Evolutionary conservation across 37 sponge, comb jelly and placozoan genomes (phyloP).

Genomic region (Aphrocallistes beatrix): DNA sequence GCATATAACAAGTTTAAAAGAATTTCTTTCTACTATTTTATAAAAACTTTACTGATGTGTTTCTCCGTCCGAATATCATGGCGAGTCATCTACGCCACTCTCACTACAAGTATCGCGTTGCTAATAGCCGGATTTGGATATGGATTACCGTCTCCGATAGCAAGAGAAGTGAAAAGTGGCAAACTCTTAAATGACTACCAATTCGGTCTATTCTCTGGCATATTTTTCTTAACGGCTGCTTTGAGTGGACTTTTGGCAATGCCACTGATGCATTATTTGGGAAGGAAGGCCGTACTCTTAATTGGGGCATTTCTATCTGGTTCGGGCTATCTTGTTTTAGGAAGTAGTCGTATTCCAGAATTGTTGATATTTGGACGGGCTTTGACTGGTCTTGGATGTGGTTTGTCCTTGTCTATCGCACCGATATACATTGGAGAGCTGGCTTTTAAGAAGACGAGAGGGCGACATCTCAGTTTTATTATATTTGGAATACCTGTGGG

Average conservation of each 20-base stretch:
- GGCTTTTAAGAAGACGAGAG: background rate
- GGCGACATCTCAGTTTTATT: background rate
- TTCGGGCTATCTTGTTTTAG: background rate
- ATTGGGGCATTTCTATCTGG: background rate
- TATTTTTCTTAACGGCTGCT: background rate
- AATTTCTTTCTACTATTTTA: too few species aligned
- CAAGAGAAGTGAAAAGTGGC: background rate
- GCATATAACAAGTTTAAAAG: too few species aligned
- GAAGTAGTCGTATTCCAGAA: background rate
- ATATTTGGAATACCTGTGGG: background rate
- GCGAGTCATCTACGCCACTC: background rate
- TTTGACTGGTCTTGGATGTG: background rate
- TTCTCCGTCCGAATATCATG: background rate
- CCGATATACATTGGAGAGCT: background rate
- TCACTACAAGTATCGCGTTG: background rate
- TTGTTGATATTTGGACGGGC: background rate
- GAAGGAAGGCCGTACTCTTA: background rate
- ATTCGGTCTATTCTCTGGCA: background rate
- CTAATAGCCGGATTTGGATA: background rate
- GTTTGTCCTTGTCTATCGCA: background rate
- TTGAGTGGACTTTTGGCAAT: background rate
- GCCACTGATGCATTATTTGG: background rate
- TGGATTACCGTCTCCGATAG: slow-evolving; percentile 5
- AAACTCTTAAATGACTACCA: background rate
- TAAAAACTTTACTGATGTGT: background rate